Percentiles rank a stretch among this genome's conserved stretches.
Evolutionary conservation across 1,140 invertebrate species (phyloP).

Genomic region (Heliconius nattereri): DNA sequence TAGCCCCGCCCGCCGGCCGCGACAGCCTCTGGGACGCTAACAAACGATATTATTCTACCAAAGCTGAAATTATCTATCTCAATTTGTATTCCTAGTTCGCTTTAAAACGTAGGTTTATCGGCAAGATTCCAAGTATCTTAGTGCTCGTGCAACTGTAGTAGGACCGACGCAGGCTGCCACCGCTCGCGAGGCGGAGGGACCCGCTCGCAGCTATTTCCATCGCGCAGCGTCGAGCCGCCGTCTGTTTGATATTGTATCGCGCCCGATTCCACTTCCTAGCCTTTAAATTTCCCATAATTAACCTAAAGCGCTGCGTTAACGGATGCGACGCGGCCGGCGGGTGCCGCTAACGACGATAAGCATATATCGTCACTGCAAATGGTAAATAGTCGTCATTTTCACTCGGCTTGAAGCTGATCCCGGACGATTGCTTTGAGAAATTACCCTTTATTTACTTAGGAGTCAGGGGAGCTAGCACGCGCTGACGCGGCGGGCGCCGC

Average conservation of each 20-base stretch:
- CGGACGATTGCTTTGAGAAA: background rate
- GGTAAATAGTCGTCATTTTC: conserved; percentile 57
- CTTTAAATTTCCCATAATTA: conserved; percentile 59
- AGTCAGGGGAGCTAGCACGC: background rate
- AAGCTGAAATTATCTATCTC: conserved; percentile 80
- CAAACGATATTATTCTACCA: conserved; percentile 75
- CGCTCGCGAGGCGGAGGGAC: conserved; percentile 65
- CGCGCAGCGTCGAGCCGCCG: conserved; percentile 17
- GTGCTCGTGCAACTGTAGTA: conserved; percentile 69
- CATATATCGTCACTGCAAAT: conserved; percentile 50
- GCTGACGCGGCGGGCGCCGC: conserved; percentile 8
- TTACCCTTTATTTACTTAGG: background rate
- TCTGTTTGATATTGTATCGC: conserved; percentile 39
- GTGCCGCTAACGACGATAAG: conserved; percentile 49
- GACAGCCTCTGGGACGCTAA: conserved; percentile 27
- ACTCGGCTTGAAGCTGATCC: background rate
- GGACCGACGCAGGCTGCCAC: conserved; percentile 60
- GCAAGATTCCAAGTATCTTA: conserved; percentile 78
- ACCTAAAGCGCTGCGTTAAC: conserved; percentile 59
- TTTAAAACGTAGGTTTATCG: conserved; percentile 77
- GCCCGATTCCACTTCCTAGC: conserved; percentile 42
- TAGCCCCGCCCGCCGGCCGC: conserved; percentile 44
- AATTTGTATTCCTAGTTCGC: conserved; percentile 80
- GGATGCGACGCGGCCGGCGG: conserved; percentile 45
- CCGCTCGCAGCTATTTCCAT: conserved; percentile 37